Base-by-base conservation (phyloP, 1,140 invertebrate genomes). In the Drosophila pseudoananassae region DNA sequence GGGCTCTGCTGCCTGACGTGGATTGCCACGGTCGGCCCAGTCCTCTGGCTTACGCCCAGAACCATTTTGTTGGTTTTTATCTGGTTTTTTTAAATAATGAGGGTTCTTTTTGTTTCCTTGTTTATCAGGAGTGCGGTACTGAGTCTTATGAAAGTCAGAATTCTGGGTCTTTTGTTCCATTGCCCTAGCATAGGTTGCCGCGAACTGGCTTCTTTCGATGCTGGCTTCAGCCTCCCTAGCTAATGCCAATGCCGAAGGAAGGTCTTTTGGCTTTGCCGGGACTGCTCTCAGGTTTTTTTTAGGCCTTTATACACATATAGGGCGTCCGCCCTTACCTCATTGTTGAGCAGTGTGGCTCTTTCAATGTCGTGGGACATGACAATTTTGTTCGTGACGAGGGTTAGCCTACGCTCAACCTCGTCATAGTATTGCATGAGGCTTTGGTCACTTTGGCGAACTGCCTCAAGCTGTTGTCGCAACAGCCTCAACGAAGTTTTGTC, bases 41-140 rank as follows among this genome's bases (percentile, higher is more conserved):
- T n/a, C n/a, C n/a, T n/a, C n/a, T n/a, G n/a, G n/a, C n/a, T 45
- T 45, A 45, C 15, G 40, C 40, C 15, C 40, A 45, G 40, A 45
- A 45, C 15, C 15, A 45, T 45, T 45, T 38, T 14, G 36, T 38
- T 38, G 36, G n/a, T 36, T 36, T 36, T 36, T 36, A 36, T 36
- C 33, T 12, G 33, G 5, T 12, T 36, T 17, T 17, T 1, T 17
- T 0, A 36, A 36, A 36, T 36, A 36, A 36, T 40, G 38, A 40
- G 38, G 17, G 14, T 43, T 43, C 38, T 43, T 43, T 43, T 43
- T 2, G 38, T 43, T 15, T 7, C 38, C 38, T 43, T 43, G 14
- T 43, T 43, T 43, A 43, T 43, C 38, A 15, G 38, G 38, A 43
- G 38, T 15, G 38, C 17, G 17, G 17, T 17, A 17, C 17, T 17